Evolutionary conservation across 2,113 vertebrate genomes (phyloP).

Genomic region (Takifugu bimaculatus): DNA sequence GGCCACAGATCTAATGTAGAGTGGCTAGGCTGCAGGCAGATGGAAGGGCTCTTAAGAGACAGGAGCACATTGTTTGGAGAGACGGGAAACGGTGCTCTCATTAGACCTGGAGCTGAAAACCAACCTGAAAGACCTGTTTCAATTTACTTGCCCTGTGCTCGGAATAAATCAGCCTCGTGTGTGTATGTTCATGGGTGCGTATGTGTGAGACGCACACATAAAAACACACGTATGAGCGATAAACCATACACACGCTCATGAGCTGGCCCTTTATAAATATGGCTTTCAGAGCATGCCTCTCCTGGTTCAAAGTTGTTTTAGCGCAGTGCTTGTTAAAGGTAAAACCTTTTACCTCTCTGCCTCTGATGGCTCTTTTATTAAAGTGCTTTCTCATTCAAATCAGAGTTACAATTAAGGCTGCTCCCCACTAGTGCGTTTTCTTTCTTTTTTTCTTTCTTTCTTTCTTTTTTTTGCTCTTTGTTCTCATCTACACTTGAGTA

Average conservation of each 20-base stretch:
- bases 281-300: conserved; percentile 75
- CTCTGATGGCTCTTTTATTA: conserved; percentile 67
- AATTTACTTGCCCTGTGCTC: conserved; percentile 79
- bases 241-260: conserved; percentile 41
- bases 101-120: conserved; percentile 80
- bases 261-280: conserved; percentile 69
- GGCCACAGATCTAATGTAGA: conserved; percentile 79
- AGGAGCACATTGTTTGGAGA: conserved; percentile 71
- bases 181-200: conserved; percentile 16
- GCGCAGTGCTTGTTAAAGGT: conserved; percentile 69
- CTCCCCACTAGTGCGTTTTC: conserved; percentile 24
- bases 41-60: conserved; percentile 76
- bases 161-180: conserved; percentile 75
- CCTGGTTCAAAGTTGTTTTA: conserved; percentile 71
- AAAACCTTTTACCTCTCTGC: conserved; percentile 74
- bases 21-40: conserved; percentile 66
- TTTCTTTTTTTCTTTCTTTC: neutral
- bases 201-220: conserved; percentile 34
- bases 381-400: conserved; percentile 75
- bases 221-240: conserved; percentile 16
- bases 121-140: conserved; percentile 76
- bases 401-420: conserved; percentile 72
- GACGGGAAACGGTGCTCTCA: conserved; percentile 76
- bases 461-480: neutral
- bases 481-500: conserved; percentile 51